Evolutionary conservation across 53 echinoderm and acorn worm genomes (phyloP), one percentile per base, ranked within the genome.

Genomic region (Luidia sarsii): DNA sequence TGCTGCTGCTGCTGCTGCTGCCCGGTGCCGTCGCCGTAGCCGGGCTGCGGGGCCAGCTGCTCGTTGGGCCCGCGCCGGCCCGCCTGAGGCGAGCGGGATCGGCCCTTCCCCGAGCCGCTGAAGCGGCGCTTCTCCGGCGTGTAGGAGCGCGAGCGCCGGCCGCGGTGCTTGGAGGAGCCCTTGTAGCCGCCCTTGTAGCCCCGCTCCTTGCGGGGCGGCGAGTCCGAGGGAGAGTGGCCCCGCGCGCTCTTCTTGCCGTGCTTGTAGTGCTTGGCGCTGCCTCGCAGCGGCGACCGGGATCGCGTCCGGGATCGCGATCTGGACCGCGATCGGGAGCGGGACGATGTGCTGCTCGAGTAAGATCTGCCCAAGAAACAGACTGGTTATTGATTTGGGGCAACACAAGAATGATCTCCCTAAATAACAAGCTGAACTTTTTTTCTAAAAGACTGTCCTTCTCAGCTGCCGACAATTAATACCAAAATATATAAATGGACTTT

Each of bases 331-430:
- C 77, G 41, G 61, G 77, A 77, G 45, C 61, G 41, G 7, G 77
- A 77, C 4, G 60, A 45, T 39, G 43, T 41, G 48, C 77, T 77
- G 21, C 61, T 77, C n/a, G 77, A 60, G 38, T 77, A 77, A 61
- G 77, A 77, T 61, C 77, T 77, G 61, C 2, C 31, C 39, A 54
- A 30, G 18, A 57, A n/a, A 30, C n/a, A n/a, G n/a, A n/a, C n/a
- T n/a, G n/a, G n/a, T n/a, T n/a, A n/a, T n/a, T n/a, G n/a, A n/a
- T n/a, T n/a, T n/a, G n/a, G n/a, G n/a, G n/a, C n/a, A n/a, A n/a
- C n/a, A n/a, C n/a, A n/a, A n/a, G n/a, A n/a, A n/a, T n/a, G n/a
- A n/a, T n/a, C n/a, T n/a, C n/a, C n/a, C n/a, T n/a, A n/a, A n/a
- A n/a, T n/a, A n/a, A n/a, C n/a, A n/a, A n/a, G n/a, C n/a, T n/a